Conservation (phyloP, 2,797 vertebrate species). For the Staurois parvus region DNA sequence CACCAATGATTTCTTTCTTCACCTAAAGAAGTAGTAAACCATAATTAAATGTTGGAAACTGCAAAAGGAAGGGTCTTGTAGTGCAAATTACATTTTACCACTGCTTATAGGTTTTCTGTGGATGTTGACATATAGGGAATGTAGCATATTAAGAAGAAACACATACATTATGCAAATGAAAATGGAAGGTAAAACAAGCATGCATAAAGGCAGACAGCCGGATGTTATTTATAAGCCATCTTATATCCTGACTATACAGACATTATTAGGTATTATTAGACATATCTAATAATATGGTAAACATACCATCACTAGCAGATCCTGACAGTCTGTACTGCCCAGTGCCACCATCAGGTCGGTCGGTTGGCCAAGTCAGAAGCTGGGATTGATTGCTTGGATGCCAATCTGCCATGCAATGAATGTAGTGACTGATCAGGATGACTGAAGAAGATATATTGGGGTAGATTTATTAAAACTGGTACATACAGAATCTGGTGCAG, state of each 20-base stretch:
- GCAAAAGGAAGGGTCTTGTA: not conserved
- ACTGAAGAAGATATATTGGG: not conserved
- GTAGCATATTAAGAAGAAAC: not conserved
- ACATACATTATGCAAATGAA: not conserved
- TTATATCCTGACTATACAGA: no score
- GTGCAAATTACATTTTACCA: not conserved
- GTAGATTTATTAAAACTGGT: no score
- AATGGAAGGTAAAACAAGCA: not conserved
- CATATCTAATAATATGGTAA: no score
- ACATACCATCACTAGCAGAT: no score
- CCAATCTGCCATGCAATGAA: not conserved
- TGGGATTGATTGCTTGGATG: no score
- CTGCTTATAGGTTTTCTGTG: not conserved
- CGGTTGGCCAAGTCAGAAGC: not conserved
- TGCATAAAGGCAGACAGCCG: not conserved
- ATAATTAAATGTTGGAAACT: constrained; percentile 9
- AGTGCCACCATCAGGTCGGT: no score
- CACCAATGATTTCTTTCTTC: constrained; percentile 10
- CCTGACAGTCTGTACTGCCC: not conserved
- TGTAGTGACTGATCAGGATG: not conserved
- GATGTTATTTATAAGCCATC: not conserved
- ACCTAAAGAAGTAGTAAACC: constrained; percentile 28
- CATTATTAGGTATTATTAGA: no score
- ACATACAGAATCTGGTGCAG: no score
- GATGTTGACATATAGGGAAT: no score